These are phyloP conservation scores for Microctonus hyperodae DNA, from an alignment of 2,888 invertebrate genomes.

Conservation along the genomic window DNA sequence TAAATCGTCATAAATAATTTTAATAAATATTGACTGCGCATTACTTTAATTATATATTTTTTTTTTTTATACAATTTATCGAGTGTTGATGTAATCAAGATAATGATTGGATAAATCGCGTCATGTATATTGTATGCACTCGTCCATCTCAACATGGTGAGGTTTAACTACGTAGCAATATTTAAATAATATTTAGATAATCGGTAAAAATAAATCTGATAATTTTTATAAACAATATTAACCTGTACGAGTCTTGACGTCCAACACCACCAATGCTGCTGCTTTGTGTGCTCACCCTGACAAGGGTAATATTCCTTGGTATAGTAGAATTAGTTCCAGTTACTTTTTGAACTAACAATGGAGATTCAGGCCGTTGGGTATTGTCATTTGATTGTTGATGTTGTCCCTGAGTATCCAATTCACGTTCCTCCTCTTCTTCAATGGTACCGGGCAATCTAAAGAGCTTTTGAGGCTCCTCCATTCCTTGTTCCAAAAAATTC, in stretches of 20 bases:
- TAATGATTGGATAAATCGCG: constrained; percentile 2
- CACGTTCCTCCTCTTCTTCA: constrained; percentile 56
- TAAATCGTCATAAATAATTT: neutral
- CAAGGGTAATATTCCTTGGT: constrained; percentile 64
- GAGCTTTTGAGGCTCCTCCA: constrained; percentile 58
- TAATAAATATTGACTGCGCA: neutral
- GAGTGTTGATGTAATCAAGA: neutral
- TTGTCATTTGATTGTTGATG: constrained; percentile 35
- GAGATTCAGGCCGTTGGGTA: constrained; percentile 50
- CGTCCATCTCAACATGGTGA: no score
- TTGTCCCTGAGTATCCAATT: constrained; percentile 39
- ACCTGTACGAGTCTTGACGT: constrained; percentile 69
- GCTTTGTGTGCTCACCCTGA: constrained; percentile 69
- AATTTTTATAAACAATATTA: constrained; percentile 6
- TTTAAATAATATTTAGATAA: no score
- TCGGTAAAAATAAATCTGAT: neutral
- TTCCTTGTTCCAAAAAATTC: constrained; percentile 34
- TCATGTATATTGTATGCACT: no score
- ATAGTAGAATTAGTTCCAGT: constrained; percentile 44
- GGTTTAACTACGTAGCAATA: no score
- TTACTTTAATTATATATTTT: neutral
- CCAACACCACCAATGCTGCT: constrained; percentile 70
- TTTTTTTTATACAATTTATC: neutral
- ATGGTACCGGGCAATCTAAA: constrained; percentile 59
- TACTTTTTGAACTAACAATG: constrained; percentile 46